Base-by-base conservation (phyloP, 2,888 invertebrate species). In the Polydrusus tereticollis region DNA sequence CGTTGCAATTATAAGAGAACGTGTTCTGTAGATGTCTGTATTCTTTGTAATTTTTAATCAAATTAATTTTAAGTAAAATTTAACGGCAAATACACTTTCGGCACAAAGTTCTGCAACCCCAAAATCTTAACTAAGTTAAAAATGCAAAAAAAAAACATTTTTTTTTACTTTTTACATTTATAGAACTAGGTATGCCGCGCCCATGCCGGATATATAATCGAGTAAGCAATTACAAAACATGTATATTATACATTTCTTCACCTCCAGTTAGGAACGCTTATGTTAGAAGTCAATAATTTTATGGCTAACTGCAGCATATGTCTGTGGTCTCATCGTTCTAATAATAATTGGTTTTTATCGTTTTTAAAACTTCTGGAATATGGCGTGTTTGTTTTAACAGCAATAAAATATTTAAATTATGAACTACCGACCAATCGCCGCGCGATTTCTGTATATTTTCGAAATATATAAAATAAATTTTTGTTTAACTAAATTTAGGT, bases 381-480 rank as follows among this genome's bases (percentile, higher is more conserved):
- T 72, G 50, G 41, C 38, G 18, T 72, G 78, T 79, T 79, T 79
- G 74, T 78, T 79, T 79, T 77, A 72, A 75, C 72, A 74, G 79
- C 76, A 77, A 75, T 79, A 77, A 78, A 78, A 74, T 70, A 71
- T 74, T 72, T 73, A 76, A 77, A 74, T 74, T 74, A 74, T 74
- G 67, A 74, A 74, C 74, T 59, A 52, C 6, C 67, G 45, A 16
- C 74, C 70, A 74, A 73, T 73, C 69, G 41, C 29, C 41, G 33
- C 29, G 23, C 60, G 43, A 62, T 29, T 66, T 47, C 16, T 66
- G 73, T 65, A 66, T 73, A 70, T 73, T 73, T 73, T 73, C 64
- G 72, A 72, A 72, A 69, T 72, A 72, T 69, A 67, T 67, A 68
- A 69, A 72, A 69, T 64, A 47, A 65, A 73, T 69, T 63, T 73